Evolutionary conservation across 2,888 invertebrate species (phyloP).

Genomic region (Cinara cedri): DNA sequence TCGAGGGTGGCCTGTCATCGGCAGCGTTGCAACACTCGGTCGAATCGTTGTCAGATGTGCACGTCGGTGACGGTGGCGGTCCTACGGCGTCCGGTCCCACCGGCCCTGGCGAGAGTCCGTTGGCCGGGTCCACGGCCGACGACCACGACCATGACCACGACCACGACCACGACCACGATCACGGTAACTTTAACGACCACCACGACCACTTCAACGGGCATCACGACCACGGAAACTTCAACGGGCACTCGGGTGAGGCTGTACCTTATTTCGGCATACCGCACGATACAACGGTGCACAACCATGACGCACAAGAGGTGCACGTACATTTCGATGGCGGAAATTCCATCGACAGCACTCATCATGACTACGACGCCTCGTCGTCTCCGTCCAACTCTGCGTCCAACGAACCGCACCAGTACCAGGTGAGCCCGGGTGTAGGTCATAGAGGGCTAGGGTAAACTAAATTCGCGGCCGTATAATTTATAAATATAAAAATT

Average conservation of each 20-base stretch:
- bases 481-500: too few species aligned
- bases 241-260: slow-evolving; percentile 39
- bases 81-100: not conserved
- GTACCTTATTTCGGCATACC: slow-evolving; percentile 18
- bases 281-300: not conserved
- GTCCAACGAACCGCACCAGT: slow-evolving; percentile 38
- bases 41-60: slow-evolving; percentile 24
- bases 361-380: slow-evolving; percentile 18
- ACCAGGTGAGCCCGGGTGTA: slow-evolving; percentile 23
- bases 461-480: too few species aligned
- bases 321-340: not conserved
- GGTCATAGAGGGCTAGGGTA: too few species aligned
- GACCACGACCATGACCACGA: not conserved
- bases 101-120: not conserved
- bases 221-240: slow-evolving; percentile 28
- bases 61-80: not conserved
- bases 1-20: not conserved
- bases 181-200: slow-evolving; percentile 18
- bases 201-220: not conserved
- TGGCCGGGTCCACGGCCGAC: not conserved
- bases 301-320: slow-evolving; percentile 1
- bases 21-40: not conserved
- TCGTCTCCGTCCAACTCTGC: not conserved
- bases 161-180: slow-evolving; percentile 21
- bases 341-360: not conserved